Evolutionary conservation across 2,113 vertebrate species (phyloP).

Genomic region (Alethe castanea): DNA sequence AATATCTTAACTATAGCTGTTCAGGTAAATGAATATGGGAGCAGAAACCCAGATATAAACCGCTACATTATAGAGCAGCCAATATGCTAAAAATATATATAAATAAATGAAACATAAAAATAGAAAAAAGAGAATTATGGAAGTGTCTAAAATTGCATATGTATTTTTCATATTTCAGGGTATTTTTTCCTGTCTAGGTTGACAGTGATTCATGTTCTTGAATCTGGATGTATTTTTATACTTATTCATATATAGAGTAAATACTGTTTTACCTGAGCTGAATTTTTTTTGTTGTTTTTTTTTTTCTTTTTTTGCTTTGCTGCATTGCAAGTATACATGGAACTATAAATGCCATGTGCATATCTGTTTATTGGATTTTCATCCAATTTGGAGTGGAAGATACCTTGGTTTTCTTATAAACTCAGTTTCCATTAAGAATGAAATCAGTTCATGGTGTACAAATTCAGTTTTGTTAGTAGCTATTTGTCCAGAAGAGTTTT

Average conservation of each 20-base stretch:
- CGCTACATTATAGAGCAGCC: background rate
- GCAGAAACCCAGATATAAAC: background rate
- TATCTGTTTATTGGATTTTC: background rate
- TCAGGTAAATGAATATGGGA: background rate
- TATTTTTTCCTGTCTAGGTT: background rate
- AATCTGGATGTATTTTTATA: background rate
- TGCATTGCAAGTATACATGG: background rate
- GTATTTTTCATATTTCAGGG: background rate
- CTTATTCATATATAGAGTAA: background rate
- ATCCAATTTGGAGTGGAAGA: background rate
- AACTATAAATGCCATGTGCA: background rate
- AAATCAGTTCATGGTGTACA: background rate
- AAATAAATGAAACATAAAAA: background rate
- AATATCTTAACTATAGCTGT: background rate
- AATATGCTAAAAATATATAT: background rate
- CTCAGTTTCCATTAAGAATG: background rate
- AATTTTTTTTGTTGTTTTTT: background rate
- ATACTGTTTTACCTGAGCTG: background rate
- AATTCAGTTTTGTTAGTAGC: background rate
- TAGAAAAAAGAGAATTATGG: background rate
- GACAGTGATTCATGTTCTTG: background rate
- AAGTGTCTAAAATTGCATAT: background rate
- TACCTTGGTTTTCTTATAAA: background rate
- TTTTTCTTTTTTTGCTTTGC: background rate
- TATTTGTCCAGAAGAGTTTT: background rate